phyloP scores from a whole-genome alignment of 2,113 vertebrate genomes.

The Cricetomys ansorgei region DNA sequence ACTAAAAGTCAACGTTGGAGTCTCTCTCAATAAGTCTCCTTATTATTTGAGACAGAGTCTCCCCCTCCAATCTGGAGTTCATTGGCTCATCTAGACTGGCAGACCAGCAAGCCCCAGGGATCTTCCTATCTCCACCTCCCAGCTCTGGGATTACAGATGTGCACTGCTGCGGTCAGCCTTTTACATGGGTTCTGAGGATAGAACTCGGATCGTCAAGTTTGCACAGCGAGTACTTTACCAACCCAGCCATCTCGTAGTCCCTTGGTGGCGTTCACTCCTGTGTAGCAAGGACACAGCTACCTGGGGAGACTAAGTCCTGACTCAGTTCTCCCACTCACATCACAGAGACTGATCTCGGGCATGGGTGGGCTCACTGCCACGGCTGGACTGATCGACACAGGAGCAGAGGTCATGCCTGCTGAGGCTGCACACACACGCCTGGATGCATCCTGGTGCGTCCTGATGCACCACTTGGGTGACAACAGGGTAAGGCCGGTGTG shows the following conservation, averaged over 20 bases:
- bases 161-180: not conserved
- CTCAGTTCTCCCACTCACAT: not conserved
- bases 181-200: not conserved
- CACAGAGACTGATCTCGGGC: not conserved
- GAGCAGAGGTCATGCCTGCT: fast-evolving
- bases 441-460: not conserved
- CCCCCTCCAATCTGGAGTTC: not conserved
- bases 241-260: not conserved
- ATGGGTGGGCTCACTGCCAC: not conserved
- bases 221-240: not conserved
- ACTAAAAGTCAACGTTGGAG: not conserved
- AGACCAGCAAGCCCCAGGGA: not conserved
- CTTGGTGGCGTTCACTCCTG: constrained; percentile 88
- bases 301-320: constrained; percentile 81
- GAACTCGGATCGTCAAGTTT: not conserved
- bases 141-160: not conserved
- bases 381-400: fast-evolving
- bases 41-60: not conserved
- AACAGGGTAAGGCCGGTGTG: fast-evolving
- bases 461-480: not conserved
- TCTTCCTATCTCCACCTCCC: not conserved
- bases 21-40: not conserved
- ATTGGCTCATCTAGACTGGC: not conserved
- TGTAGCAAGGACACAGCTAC: constrained; percentile 88
- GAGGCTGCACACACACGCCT: fast-evolving